These are phyloP conservation scores for Nyctibius bracteatus DNA, from an alignment of 2,113 vertebrate genomes.

Conservation along the genomic window DNA sequence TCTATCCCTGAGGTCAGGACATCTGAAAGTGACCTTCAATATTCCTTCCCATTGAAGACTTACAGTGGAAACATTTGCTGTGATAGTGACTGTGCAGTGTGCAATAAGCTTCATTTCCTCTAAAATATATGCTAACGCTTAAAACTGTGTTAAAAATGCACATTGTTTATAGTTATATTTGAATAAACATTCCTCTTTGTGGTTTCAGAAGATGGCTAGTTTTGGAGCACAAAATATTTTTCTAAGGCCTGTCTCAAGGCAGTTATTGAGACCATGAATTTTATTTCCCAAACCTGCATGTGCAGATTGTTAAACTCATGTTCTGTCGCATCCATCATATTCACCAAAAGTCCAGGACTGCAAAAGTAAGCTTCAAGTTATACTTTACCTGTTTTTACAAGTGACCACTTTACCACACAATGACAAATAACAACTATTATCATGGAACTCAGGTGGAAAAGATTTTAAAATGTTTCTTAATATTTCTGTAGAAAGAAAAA, in stretches of 20 bases:
- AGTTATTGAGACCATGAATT: background rate
- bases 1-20: background rate
- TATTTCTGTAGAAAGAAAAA: background rate
- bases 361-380: background rate
- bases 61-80: background rate
- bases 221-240: background rate
- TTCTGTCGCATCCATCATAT: background rate
- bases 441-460: background rate
- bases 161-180: background rate
- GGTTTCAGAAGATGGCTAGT: background rate
- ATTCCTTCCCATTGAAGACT: background rate
- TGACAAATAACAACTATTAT: background rate
- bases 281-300: background rate
- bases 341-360: background rate
- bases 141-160: background rate
- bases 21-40: background rate
- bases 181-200: background rate
- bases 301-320: background rate
- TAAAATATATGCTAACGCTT: background rate
- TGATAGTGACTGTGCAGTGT: fast-evolving
- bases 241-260: background rate
- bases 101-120: background rate
- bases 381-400: background rate
- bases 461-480: background rate
- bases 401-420: background rate